Conservation (phyloP, 2,888 invertebrate species). For the Zaprionus lineosus region DNA sequence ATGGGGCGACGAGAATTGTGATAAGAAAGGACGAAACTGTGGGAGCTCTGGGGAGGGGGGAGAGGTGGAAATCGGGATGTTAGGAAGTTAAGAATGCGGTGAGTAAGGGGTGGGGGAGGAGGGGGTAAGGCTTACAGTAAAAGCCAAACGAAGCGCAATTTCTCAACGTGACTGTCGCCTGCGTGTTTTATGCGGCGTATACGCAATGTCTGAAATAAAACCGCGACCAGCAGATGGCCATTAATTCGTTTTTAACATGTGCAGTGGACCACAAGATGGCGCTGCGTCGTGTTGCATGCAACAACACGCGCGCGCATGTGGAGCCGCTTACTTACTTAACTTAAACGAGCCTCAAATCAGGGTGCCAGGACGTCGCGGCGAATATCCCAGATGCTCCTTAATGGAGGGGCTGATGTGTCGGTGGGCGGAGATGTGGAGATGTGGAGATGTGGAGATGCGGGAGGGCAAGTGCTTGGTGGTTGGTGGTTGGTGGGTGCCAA, state of each 20-base stretch:
- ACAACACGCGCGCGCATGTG: conserved; percentile 13
- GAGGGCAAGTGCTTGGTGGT: no score
- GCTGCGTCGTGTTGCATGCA: neutral
- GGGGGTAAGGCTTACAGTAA: conserved; percentile 6
- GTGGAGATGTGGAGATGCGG: no score
- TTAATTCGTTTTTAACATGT: conserved; percentile 35
- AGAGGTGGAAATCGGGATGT: no score
- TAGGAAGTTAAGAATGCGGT: conserved; percentile 40
- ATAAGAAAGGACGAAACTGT: no score
- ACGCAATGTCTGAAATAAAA: conserved; percentile 32
- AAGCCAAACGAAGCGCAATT: conserved; percentile 27
- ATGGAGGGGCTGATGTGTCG: no score
- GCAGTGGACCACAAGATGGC: conserved; percentile 3
- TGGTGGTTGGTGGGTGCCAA: no score
- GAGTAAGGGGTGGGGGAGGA: neutral
- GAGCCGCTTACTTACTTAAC: conserved; percentile 41
- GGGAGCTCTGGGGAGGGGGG: no score
- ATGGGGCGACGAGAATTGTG: no score
- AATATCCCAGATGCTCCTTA: no score
- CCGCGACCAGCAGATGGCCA: conserved; percentile 6
- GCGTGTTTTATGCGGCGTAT: conserved; percentile 32
- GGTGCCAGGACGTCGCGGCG: conserved; percentile 16
- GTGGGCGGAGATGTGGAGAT: no score
- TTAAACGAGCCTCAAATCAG: conserved; percentile 46
- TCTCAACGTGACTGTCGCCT: conserved; percentile 21